A percentile compares a stretch with the other conserved stretches of the same genome.
Evolutionary conservation across 2,888 invertebrate genomes (phyloP).

Genomic region (Drosophila subquinaria): DNA sequence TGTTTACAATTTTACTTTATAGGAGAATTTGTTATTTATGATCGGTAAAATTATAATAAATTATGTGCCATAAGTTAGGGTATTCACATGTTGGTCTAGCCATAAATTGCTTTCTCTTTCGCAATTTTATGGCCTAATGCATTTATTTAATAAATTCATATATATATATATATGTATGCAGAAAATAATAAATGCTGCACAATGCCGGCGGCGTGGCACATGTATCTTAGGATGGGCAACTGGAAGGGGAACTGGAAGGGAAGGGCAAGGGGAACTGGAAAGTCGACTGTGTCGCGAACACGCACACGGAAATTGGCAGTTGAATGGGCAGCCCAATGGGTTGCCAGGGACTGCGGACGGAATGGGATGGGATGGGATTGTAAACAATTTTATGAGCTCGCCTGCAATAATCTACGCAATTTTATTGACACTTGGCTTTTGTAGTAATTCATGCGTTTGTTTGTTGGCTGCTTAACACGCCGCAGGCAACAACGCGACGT

Average conservation of each 20-base stretch:
- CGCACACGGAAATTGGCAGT: conserved; percentile 73
- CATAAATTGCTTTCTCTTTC: conserved; percentile 13
- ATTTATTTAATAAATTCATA: conserved; percentile 82
- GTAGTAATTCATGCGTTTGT: conserved; percentile 62
- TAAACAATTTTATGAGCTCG: conserved; percentile 81
- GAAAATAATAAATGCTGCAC: conserved; percentile 53
- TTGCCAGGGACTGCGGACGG: conserved; percentile 7
- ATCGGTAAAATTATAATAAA: background rate
- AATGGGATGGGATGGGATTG: conserved; percentile 42
- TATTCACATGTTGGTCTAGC: conserved; percentile 11
- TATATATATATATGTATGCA: conserved; percentile 15
- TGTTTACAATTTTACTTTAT: background rate
- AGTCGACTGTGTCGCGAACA: conserved; percentile 41
- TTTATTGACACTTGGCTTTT: conserved; percentile 78
- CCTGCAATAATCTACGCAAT: conserved; percentile 79
- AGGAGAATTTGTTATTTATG: background rate
- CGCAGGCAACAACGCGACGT: conserved; percentile 42
- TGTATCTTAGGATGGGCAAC: conserved; percentile 26
- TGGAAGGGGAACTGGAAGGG: background rate
- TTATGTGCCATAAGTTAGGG: conserved; percentile 10
- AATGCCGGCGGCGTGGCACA: conserved; percentile 50
- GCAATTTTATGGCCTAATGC: conserved; percentile 68
- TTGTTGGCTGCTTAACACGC: conserved; percentile 52
- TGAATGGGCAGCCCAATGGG: conserved; percentile 64
- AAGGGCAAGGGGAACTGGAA: background rate